Conservation (phyloP, 2,888 invertebrate species). For the Alcis repandata region DNA sequence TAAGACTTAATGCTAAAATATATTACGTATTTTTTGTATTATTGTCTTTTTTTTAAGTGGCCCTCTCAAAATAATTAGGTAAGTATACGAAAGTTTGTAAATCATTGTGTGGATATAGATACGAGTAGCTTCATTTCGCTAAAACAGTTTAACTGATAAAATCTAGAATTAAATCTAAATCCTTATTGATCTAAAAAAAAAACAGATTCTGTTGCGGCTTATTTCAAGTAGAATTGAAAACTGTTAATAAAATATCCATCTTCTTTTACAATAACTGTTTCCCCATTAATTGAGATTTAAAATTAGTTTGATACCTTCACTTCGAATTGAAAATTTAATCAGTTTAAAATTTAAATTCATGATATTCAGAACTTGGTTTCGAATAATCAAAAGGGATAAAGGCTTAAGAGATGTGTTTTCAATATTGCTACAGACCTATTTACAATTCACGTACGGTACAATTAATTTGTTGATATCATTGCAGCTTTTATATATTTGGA, state of each 20-base stretch:
- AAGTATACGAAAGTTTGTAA: too few relatives aligned
- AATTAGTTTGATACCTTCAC: slow-evolving; percentile 18
- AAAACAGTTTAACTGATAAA: too few relatives aligned
- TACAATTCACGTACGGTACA: neutral
- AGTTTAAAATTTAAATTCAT: slow-evolving; percentile 19
- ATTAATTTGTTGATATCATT: neutral
- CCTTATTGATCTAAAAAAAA: too few relatives aligned
- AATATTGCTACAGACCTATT: slow-evolving; percentile 1
- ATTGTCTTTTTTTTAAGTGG: too few relatives aligned
- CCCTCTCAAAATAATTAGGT: too few relatives aligned
- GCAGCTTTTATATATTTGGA: neutral
- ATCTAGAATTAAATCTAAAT: too few relatives aligned
- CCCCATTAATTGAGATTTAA: slow-evolving; percentile 20
- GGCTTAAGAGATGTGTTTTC: slow-evolving; percentile 4
- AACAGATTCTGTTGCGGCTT: too few relatives aligned
- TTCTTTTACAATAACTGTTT: slow-evolving; percentile 1
- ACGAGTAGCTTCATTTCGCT: too few relatives aligned
- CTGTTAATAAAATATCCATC: neutral
- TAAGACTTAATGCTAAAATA: neutral
- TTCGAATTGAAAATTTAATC: slow-evolving; percentile 20
- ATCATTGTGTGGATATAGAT: too few relatives aligned
- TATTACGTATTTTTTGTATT: too few relatives aligned
- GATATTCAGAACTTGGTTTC: slow-evolving; percentile 25
- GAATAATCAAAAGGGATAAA: slow-evolving; percentile 17
- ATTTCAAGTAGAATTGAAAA: neutral